Percentiles rank a stretch among this genome's conserved stretches.
phyloP scores from a whole-genome alignment of 2,113 vertebrate species.

The Zapus hudsonius region DNA sequence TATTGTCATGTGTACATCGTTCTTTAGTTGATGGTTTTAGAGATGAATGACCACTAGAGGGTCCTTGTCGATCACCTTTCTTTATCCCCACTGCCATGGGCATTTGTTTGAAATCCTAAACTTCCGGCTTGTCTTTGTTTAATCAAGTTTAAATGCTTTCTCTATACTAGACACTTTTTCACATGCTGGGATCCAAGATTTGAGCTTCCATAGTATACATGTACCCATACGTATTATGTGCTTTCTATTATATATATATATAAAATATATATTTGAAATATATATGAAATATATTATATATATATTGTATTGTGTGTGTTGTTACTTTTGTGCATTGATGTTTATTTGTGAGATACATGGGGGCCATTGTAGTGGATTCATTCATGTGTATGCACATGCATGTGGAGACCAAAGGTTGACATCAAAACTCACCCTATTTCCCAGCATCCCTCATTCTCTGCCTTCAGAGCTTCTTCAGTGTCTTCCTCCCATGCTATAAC shows the following conservation, averaged over 20 bases:
- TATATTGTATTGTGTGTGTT: too few species aligned
- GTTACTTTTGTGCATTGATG: too few species aligned
- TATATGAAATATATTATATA: too few species aligned
- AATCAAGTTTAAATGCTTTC: background rate
- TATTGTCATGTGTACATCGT: background rate
- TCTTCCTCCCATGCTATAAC: constrained; percentile 20
- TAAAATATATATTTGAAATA: too few species aligned
- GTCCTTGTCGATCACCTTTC: background rate
- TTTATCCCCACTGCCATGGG: background rate
- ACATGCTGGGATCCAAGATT: background rate
- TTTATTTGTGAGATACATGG: too few species aligned
- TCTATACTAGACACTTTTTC: background rate
- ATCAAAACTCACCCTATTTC: too few species aligned
- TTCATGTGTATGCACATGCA: too few species aligned
- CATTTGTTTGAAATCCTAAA: constrained; percentile 34
- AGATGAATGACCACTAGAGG: background rate
- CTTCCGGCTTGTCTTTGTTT: background rate
- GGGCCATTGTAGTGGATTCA: too few species aligned
- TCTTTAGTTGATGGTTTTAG: background rate
- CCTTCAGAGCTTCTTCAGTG: background rate
- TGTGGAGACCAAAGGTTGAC: too few species aligned
- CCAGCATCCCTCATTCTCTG: background rate
- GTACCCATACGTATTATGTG: too few species aligned
- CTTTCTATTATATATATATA: too few species aligned
- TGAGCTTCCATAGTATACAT: background rate